Evolutionary conservation across 2,113 vertebrate species (phyloP), one percentile per base, ranked within the genome.

Genomic region (Scomber colias): DNA sequence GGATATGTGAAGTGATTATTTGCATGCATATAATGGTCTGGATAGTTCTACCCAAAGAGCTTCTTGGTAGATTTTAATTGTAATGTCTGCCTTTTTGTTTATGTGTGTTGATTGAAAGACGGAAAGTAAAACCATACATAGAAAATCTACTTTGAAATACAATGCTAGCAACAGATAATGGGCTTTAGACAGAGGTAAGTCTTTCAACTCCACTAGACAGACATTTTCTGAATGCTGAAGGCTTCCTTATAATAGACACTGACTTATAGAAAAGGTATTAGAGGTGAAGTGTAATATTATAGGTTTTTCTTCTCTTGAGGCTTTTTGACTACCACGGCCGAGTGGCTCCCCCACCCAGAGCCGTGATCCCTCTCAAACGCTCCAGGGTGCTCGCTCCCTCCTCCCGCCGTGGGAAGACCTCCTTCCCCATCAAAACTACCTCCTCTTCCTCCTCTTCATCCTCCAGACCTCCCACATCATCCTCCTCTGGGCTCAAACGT

Each of bases 241-340:
- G 55, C 3, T 14, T 40, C 73, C 17, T 66, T 49, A 35, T 21
- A 48, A 53, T 68, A 54, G 13, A 44, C 44, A 27, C 31, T 21
- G 19, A 50, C 49, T 65, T 60, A 64, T 60, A 59, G n/a, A n/a
- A 44, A 35, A 45, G 49, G 24, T 40, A 15, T 27, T 13, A 60
- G 57, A 56, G 31, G 31, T 59, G 27, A 79, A 60, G 27, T 78
- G 19, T 79, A 49, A 85, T 68, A 27, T 76, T 30, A 2, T 35
- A 30, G 17, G 11, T 31, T 54, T 51, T 35, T 35, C 6, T 75
- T 76, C 89, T 86, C 83, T 80, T 15, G 55, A 99, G 98, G 95
- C 95, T 99, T 86, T 99, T 99, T 85, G 98, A 99, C 87, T 99
- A 99, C 93, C 98, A 98, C 0, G 95, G 97, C 44, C 97, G 98